Evolutionary conservation across 1,140 invertebrate genomes (phyloP), one percentile per base, ranked within the genome.

Genomic region (Arion vulgaris): DNA sequence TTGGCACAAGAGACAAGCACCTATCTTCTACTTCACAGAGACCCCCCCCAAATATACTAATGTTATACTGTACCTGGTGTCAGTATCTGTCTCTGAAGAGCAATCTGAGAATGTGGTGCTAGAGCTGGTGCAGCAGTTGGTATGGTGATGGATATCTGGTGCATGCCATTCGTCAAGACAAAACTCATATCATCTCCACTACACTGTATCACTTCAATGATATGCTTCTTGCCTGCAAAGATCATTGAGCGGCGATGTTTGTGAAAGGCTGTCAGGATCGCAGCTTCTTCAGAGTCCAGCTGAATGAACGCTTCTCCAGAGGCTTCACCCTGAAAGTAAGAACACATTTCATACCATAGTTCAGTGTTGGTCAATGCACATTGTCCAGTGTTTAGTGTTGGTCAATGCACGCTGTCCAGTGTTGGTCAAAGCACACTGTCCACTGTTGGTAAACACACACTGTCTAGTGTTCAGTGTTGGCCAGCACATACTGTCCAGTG

Each of bases 231-330:
- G 93, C 98, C 98, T 74, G 97, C 97, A 90, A 97, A 98, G 83
- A 95, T 95, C 97, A 99, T 99, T 92, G 97, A 97, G 69, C 97
- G 96, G 89, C 99, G 96, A 93, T 99, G 98, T 87, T 97, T 96
- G 83, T 97, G 95, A 82, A 96, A 94, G 0, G 97, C 96, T 51
- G 97, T 97, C 1, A 95, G 92, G 85, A 94, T 96, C 0, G 98
- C 98, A 66, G 97, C 96, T 23, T 95, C 95, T 90, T 99, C 98
- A 39, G 95, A 96, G 91, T 98, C 96, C 97, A 99, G 99, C 93
- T 99, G 98, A 86, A 99, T 99, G 91, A 99, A 99, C 0, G 98
- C 98, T 93, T 99, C 98, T 17, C 98, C 98, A 36, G 97, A 98
- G 0, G 98, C 98, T 89, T 99, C 97, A 85, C 98, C 98, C 96